These are phyloP conservation scores for Caradrina kadenii DNA, from an alignment of 2,888 invertebrate species.

Conservation along the genomic window DNA sequence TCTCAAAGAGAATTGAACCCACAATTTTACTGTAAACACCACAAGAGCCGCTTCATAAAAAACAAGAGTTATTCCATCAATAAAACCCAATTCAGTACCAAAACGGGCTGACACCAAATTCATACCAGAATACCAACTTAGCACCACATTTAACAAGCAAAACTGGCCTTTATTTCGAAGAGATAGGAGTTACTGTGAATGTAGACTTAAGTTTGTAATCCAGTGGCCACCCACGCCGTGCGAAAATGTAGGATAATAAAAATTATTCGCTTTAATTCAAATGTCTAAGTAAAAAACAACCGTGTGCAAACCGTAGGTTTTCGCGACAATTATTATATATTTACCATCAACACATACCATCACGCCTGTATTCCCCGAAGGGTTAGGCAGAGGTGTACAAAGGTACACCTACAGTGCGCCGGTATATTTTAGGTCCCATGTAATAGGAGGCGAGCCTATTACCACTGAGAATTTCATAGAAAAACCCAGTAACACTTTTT, in stretches of 20 bases:
- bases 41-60: constrained; percentile 49
- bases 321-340: too few relatives aligned
- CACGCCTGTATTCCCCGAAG: too few relatives aligned
- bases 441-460: too few relatives aligned
- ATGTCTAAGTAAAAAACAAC: constrained; percentile 27
- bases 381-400: too few relatives aligned
- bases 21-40: constrained; percentile 15
- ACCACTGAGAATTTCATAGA: too few relatives aligned
- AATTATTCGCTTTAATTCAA: constrained; percentile 44
- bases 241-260: constrained; percentile 23
- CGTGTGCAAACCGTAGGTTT: neutral
- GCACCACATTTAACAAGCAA: constrained; percentile 28
- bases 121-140: constrained; percentile 49
- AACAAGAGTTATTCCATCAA: constrained; percentile 30
- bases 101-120: constrained; percentile 52
- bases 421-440: too few relatives aligned
- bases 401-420: too few relatives aligned
- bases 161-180: constrained; percentile 45
- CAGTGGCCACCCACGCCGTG: constrained; percentile 79
- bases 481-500: too few relatives aligned
- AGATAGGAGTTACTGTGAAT: neutral
- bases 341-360: too few relatives aligned
- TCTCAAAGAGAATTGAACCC: constrained; percentile 2
- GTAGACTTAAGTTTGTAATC: constrained; percentile 46
- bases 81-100: constrained; percentile 52